Evolutionary conservation across 2,888 invertebrate species (phyloP), one percentile per base, ranked within the genome.

Genomic region (Timema cristinae): DNA sequence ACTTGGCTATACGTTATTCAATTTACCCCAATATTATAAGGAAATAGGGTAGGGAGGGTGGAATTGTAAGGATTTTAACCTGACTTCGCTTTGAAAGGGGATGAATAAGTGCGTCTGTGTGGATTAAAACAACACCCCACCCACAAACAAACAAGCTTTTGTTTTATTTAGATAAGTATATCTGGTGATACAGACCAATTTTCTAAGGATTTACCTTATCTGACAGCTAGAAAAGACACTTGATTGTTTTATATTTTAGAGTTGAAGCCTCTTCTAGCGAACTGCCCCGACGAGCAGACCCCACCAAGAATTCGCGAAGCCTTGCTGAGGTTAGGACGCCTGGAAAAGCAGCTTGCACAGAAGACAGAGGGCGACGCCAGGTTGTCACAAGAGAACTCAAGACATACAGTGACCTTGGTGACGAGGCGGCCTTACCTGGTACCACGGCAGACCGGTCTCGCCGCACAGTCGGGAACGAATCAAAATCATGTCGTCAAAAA

Each of bases 281-380:
- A 63, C 32, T 56, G 16, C 7, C 49, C 68, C 8, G 11, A 15
- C 5, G 47, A 63, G n/a, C 13, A 16, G 7, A 47, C 70, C 68
- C 68, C 70, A 0, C 68, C 72, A 0, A 68, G 13, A 8, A 50
- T 70, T 6, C 48, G 47, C 4, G 47, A 16, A 5, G 70, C 72
- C 8, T 50, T 70, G 68, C 50, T 16, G 49, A 47, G 16, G 49
- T 51, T 54, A 47, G 66, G 68, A 5, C 67, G 61, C n/a, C 68
- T 16, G 32, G 54, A 54, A 16, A 52, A 7, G 48, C 32, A 13
- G 5, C 11, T 63, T 13, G 16, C 2, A 5, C 51, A 5, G 32
- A 63, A 48, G 50, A 13, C 15, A 15, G 16, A 63, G 16, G 47
- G 49, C 16, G 50, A 10, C 63, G 51, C 67, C 66, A 8, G n/a